Evolutionary conservation across 2,113 vertebrate genomes (phyloP), one percentile per base, ranked within the genome.

Genomic region (Hoplias malabaricus): DNA sequence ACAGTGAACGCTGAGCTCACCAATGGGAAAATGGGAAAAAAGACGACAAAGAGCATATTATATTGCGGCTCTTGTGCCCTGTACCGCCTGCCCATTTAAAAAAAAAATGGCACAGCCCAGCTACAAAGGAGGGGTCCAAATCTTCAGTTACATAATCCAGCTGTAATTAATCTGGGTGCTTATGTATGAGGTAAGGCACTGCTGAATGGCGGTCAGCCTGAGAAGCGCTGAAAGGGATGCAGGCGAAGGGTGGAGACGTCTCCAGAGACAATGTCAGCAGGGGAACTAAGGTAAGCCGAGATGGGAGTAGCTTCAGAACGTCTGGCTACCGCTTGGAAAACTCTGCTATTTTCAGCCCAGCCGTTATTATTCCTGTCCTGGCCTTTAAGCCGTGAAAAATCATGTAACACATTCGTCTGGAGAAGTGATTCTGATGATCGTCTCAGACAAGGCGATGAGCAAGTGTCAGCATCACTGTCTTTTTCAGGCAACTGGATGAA

Each of bases 211-310:
- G 19, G 61, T 70, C 68, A 70, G 73, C 69, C 57, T 63, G 50
- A 77, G 14, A 69, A 46, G 54, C 43, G 66, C 29, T 46, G 29
- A 59, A 65, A 46, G 12, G 23, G 80, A 34, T 83, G 56, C 46
- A 48, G 71, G 54, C 7, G 33, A 72, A 50, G 38, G 69, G 68
- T 62, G 54, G 62, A 56, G 62, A 38, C 10, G 13, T 83, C 84
- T 73, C 73, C 57, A 83, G 54, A 76, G 77, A 78, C 80, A 75
- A 77, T 59, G 57, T 54, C 57, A 76, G 65, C 9, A 84, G 72
- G 77, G 34, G 81, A 68, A 69, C 66, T 69, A 70, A 77, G 61
- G 73, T 83, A 85, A 88, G 83, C 67, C 75, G 77, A 90, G 71
- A 83, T 66, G 56, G 82, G 71, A 70, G 42, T 62, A 80, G 70